Conservation (phyloP, 1,140 invertebrate genomes). For the Anthonomus grandis region DNA sequence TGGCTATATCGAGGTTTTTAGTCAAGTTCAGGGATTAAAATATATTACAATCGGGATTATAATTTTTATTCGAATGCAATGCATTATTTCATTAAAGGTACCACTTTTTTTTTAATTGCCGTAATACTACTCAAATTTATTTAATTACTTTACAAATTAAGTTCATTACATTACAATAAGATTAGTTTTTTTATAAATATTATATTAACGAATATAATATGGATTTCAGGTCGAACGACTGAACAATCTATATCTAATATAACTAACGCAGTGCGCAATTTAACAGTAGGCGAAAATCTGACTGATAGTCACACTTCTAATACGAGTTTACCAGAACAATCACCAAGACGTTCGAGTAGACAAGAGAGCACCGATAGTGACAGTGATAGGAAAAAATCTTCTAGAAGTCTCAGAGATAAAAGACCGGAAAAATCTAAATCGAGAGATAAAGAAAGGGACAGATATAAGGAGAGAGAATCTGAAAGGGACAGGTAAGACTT, state of each 20-base stretch:
- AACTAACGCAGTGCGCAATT: constrained; percentile 35
- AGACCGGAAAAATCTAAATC: constrained; percentile 18
- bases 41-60: too few species aligned
- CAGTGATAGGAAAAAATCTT: constrained; percentile 29
- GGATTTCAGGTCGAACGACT: constrained; percentile 26
- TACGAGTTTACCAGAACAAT: constrained; percentile 19
- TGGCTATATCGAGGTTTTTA: too few species aligned
- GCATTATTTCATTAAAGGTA: too few species aligned
- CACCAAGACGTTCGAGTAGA: constrained; percentile 28
- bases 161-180: too few species aligned
- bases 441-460: constrained; percentile 26
- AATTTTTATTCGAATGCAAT: too few species aligned
- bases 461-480: constrained; percentile 18
- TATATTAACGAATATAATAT: too few species aligned
- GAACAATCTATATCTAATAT: constrained; percentile 29
- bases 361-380: constrained; percentile 45
- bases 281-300: constrained; percentile 40
- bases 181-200: too few species aligned
- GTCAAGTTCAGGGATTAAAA: too few species aligned
- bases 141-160: too few species aligned
- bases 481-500: constrained; percentile 18
- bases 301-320: constrained; percentile 34
- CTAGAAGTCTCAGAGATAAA: constrained; percentile 30
- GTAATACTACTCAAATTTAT: too few species aligned
- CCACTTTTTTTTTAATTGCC: too few species aligned